These are phyloP conservation scores for Morinoia aosen DNA, from an alignment of 2,888 invertebrate species.

Conservation along the genomic window DNA sequence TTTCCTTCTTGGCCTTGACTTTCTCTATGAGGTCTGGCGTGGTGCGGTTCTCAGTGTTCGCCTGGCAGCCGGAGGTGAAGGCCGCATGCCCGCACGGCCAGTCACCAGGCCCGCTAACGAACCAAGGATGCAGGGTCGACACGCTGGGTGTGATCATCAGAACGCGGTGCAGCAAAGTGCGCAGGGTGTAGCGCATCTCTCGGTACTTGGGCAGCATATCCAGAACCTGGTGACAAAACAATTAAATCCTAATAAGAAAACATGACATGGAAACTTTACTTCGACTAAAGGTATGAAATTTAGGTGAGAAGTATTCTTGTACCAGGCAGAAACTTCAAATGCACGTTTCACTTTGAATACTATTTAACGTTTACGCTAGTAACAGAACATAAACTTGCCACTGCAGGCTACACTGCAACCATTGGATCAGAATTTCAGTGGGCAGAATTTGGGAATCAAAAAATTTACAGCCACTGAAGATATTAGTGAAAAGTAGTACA, in stretches of 20 bases:
- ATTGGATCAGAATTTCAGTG: no score
- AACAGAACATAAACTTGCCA: no score
- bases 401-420: no score
- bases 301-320: no score
- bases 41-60: not conserved
- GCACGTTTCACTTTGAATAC: no score
- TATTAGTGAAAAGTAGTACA: no score
- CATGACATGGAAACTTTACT: no score
- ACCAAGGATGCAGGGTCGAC: slow-evolving; percentile 1
- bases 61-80: slow-evolving; percentile 1
- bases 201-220: slow-evolving; percentile 1
- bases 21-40: not conserved
- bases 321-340: no score
- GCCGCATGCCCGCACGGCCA: not conserved
- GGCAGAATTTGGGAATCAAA: no score
- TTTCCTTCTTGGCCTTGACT: not conserved
- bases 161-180: not conserved
- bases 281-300: no score
- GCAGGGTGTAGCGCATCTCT: slow-evolving; percentile 23
- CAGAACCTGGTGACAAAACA: not conserved
- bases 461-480: no score
- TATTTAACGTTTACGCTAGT: no score
- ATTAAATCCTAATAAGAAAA: not conserved
- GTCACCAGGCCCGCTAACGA: not conserved
- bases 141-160: not conserved